Percentiles rank a stretch among this genome's conserved stretches.
These are phyloP conservation scores for Enhydra lutris DNA, from an alignment of 2,113 vertebrate species.

Conservation along the genomic window DNA sequence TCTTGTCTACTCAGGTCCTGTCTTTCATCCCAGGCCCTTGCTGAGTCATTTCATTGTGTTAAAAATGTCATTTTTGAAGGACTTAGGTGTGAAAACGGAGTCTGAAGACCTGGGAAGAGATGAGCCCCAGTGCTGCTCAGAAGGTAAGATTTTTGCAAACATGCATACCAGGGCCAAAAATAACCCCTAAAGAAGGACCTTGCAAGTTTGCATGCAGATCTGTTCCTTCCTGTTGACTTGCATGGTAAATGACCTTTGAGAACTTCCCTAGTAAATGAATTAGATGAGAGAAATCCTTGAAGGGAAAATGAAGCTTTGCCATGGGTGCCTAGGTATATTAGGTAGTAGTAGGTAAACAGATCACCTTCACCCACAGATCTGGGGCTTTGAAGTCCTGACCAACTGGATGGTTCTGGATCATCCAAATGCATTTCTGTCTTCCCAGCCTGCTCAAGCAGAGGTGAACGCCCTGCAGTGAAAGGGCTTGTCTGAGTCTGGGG, in stretches of 20 bases:
- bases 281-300: not conserved
- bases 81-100: not conserved
- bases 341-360: not conserved
- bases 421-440: not conserved
- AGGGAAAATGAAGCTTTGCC: not conserved
- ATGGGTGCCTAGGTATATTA: accelerated
- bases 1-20: not conserved
- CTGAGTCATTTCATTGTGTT: not conserved
- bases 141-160: not conserved
- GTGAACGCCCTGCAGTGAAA: not conserved
- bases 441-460: not conserved
- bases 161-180: not conserved
- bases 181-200: not conserved
- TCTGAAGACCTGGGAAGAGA: not conserved
- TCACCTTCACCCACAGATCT: not conserved
- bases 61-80: not conserved
- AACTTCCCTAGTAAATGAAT: not conserved
- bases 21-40: not conserved
- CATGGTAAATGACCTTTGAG: not conserved
- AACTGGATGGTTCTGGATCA: not conserved
- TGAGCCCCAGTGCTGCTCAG: not conserved
- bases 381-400: not conserved
- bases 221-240: not conserved
- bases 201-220: not conserved
- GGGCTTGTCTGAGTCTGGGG: not conserved